phyloP scores from a whole-genome alignment of 2,113 vertebrate genomes.

The Notothenia coriiceps region DNA sequence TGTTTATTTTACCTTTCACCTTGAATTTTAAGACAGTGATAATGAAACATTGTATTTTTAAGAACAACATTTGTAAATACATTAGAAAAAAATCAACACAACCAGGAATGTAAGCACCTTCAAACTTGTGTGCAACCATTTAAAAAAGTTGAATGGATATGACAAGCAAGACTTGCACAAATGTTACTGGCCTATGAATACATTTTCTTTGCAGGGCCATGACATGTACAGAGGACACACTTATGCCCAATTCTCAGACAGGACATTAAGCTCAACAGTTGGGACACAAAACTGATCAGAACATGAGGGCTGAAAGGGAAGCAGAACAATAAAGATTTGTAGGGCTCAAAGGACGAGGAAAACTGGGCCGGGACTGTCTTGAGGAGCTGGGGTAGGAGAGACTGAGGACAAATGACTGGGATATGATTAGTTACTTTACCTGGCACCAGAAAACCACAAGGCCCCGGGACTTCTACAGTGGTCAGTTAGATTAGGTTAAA shows the following conservation, averaged over 20 bases:
- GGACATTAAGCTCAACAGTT: slow-evolving; percentile 13
- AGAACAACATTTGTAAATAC: neutral
- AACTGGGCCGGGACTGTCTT: slow-evolving; percentile 52
- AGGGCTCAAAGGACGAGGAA: slow-evolving; percentile 48
- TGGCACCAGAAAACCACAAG: slow-evolving; percentile 94
- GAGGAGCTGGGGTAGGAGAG: slow-evolving; percentile 46
- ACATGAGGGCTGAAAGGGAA: slow-evolving; percentile 60
- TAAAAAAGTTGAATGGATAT: neutral
- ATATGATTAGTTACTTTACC: slow-evolving; percentile 88
- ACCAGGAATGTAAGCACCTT: neutral
- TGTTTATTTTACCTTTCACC: neutral
- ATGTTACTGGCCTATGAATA: neutral
- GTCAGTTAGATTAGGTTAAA: slow-evolving; percentile 82
- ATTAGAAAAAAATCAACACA: neutral
- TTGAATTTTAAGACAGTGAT: neutral
- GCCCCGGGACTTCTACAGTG: slow-evolving; percentile 91
- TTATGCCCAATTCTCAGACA: slow-evolving; percentile 15
- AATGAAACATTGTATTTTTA: neutral
- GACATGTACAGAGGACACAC: slow-evolving; percentile 31
- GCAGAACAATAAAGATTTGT: slow-evolving; percentile 33
- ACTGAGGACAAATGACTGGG: slow-evolving; percentile 71
- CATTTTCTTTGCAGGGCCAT: slow-evolving; percentile 50
- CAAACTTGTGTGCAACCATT: neutral
- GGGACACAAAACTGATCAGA: slow-evolving; percentile 30
- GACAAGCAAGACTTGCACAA: neutral